Conservation (phyloP, 2,888 invertebrate genomes). For the Drosophila stalkeri region DNA sequence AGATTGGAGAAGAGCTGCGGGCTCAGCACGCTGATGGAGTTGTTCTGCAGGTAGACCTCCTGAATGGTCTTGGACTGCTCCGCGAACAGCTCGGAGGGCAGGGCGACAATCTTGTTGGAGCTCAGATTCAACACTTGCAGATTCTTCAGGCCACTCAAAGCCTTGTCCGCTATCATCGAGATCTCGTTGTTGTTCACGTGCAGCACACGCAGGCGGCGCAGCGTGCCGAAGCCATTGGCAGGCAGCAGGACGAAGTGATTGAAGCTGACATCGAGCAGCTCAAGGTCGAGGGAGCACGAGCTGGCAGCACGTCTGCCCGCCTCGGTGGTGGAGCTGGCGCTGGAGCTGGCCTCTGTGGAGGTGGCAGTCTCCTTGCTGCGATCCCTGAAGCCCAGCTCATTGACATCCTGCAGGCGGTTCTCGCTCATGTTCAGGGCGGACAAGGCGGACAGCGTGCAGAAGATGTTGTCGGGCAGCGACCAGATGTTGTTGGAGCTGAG, state of each 20-base stretch:
- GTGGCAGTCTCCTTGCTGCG: conserved; percentile 80
- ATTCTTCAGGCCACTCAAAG: conserved; percentile 92
- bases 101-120: conserved; percentile 94
- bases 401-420: conserved; percentile 94
- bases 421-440: conserved; percentile 93
- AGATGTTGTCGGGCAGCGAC: conserved; percentile 94
- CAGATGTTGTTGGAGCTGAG: conserved; percentile 95
- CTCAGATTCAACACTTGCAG: conserved; percentile 95
- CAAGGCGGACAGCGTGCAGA: conserved; percentile 92
- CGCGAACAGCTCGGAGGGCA: conserved; percentile 94
- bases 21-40: conserved; percentile 94
- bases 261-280: conserved; percentile 92
- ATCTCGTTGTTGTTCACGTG: conserved; percentile 95
- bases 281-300: conserved; percentile 92
- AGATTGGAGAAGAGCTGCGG: conserved; percentile 94
- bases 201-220: conserved; percentile 91
- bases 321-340: conserved; percentile 49
- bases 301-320: conserved; percentile 40
- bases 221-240: conserved; percentile 92
- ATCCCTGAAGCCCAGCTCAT: conserved; percentile 93
- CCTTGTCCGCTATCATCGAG: conserved; percentile 93
- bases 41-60: conserved; percentile 96
- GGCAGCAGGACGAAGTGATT: conserved; percentile 94
- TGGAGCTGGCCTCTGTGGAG: conserved; percentile 58
- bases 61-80: conserved; percentile 92